Conservation (phyloP, 2,797 vertebrate species). For the Lacerta bilineata region DNA sequence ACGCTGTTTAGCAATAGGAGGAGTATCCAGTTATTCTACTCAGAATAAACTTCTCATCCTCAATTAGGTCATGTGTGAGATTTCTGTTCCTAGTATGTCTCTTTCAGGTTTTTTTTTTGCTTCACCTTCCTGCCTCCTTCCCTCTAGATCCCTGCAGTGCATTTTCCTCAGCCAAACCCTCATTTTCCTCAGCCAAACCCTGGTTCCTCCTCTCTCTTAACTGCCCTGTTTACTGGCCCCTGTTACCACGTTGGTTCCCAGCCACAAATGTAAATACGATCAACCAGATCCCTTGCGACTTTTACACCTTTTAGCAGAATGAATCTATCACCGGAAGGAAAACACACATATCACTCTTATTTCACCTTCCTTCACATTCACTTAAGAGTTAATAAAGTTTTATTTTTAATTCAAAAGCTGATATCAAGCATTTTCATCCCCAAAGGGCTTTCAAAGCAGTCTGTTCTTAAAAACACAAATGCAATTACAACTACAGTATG, state of each 20-base stretch:
- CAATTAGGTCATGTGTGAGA: neutral
- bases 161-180: neutral
- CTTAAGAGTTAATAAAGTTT: neutral
- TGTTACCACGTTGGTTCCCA: neutral
- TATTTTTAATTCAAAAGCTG: slow-evolving; percentile 4
- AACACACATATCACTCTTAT: neutral
- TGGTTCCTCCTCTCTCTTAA: neutral
- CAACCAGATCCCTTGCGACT: neutral
- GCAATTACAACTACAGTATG: neutral
- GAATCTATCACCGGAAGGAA: neutral
- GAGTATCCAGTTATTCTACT: neutral
- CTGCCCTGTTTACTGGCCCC: neutral
- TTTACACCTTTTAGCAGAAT: slow-evolving; percentile 15
- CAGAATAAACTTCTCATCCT: neutral
- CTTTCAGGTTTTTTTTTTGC: neutral
- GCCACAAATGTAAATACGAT: neutral
- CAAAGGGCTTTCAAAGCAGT: neutral
- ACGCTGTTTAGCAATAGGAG: neutral
- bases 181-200: neutral
- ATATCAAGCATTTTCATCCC: neutral
- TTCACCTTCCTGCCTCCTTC: neutral
- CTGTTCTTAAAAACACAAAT: neutral
- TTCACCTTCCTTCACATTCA: neutral
- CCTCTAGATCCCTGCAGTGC: neutral
- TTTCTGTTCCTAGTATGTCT: neutral